These are phyloP conservation scores for Drosophila siamana DNA, from an alignment of 2,888 invertebrate genomes.

Conservation along the genomic window DNA sequence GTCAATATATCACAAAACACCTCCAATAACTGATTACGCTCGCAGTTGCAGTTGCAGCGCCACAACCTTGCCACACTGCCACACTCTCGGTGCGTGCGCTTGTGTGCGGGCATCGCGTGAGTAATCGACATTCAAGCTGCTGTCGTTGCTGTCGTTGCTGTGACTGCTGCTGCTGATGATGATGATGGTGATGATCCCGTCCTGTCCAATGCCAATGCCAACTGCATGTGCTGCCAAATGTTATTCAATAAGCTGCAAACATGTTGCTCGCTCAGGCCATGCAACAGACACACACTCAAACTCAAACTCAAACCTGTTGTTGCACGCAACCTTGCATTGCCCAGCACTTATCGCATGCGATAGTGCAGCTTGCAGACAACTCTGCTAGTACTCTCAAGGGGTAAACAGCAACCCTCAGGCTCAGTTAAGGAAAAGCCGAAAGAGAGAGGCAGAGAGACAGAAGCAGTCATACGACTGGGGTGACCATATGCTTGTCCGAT, in stretches of 20 bases:
- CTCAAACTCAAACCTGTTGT: slow-evolving; percentile 75
- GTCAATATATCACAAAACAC: slow-evolving; percentile 75
- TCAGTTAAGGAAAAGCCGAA: neutral
- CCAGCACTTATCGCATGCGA: slow-evolving; percentile 65
- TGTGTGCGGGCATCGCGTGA: slow-evolving; percentile 59
- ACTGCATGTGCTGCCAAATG: slow-evolving; percentile 37
- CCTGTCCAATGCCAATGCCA: slow-evolving; percentile 48
- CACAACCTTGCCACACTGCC: slow-evolving; percentile 17
- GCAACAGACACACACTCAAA: slow-evolving; percentile 33
- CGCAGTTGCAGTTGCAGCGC: slow-evolving; percentile 28
- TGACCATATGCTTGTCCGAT: slow-evolving; percentile 41
- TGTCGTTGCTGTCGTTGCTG: neutral
- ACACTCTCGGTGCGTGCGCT: neutral
- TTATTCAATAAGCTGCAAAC: slow-evolving; percentile 59
- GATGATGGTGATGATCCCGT: slow-evolving; percentile 49
- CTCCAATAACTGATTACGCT: slow-evolving; percentile 53
- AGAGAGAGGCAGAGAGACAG: neutral
- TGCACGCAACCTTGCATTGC: slow-evolving; percentile 50
- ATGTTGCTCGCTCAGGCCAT: slow-evolving; percentile 53
- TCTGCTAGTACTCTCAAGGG: slow-evolving; percentile 1
- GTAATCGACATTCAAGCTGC: slow-evolving; percentile 47
- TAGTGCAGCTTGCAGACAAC: neutral
- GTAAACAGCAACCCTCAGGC: slow-evolving; percentile 50
- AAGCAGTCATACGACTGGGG: slow-evolving; percentile 9
- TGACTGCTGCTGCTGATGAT: neutral